A percentile compares a stretch with the other conserved stretches of the same genome.
These are phyloP conservation scores for Paralvinella palmiformis DNA, from an alignment of 1,140 invertebrate genomes.

Conservation along the genomic window DNA sequence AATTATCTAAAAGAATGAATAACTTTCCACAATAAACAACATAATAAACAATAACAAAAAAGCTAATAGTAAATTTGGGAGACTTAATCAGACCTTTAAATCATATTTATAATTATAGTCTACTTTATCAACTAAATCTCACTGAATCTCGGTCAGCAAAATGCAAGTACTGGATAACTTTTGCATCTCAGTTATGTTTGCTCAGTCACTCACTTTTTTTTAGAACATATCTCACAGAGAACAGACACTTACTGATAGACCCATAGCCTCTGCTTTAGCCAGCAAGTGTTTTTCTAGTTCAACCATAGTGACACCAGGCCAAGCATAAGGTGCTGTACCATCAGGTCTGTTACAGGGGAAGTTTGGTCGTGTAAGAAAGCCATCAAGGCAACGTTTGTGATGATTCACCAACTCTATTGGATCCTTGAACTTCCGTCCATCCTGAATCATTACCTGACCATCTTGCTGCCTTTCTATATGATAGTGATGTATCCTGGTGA, in stretches of 20 bases:
- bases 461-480: slow-evolving; percentile 45
- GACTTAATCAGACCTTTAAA: too few relatives aligned
- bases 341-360: slow-evolving; percentile 42
- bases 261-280: slow-evolving; percentile 36
- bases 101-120: too few relatives aligned
- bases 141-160: too few relatives aligned
- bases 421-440: slow-evolving; percentile 39
- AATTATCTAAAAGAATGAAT: too few relatives aligned
- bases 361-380: slow-evolving; percentile 42
- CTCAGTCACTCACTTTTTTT: too few relatives aligned
- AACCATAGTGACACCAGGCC: slow-evolving; percentile 49
- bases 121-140: too few relatives aligned
- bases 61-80: too few relatives aligned
- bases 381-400: slow-evolving; percentile 35
- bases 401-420: slow-evolving; percentile 46
- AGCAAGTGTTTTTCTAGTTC: slow-evolving; percentile 46
- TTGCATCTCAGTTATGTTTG: too few relatives aligned
- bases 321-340: slow-evolving; percentile 46
- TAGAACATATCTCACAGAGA: too few relatives aligned
- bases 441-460: slow-evolving; percentile 42
- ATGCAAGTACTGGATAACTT: too few relatives aligned
- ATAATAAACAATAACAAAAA: too few relatives aligned
- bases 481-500: slow-evolving; percentile 45
- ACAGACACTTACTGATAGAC: slow-evolving; percentile 15
- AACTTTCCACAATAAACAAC: too few relatives aligned